These are phyloP conservation scores for Hylaea fasciaria DNA, from an alignment of 2,888 invertebrate genomes.

Conservation along the genomic window DNA sequence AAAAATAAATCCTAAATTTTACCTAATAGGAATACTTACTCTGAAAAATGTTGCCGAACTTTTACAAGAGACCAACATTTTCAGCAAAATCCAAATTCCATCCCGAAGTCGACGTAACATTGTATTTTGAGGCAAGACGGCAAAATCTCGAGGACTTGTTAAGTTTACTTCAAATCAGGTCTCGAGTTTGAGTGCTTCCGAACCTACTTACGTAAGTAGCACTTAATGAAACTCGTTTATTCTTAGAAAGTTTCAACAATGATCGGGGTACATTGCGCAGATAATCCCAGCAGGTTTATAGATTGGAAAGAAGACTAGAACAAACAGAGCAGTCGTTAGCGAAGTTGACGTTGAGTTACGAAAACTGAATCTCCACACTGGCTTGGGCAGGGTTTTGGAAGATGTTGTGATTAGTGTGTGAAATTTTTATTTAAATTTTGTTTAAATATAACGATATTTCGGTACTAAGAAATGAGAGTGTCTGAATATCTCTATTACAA, in stretches of 20 bases:
- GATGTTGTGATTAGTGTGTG: neutral
- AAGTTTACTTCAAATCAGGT: slow-evolving; percentile 31
- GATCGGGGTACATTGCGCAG: slow-evolving; percentile 49
- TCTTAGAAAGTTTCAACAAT: slow-evolving; percentile 53
- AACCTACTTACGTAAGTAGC: slow-evolving; percentile 32
- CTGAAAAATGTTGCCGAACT: slow-evolving; percentile 10
- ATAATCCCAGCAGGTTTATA: slow-evolving; percentile 49
- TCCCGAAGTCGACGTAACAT: slow-evolving; percentile 24
- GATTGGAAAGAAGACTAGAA: slow-evolving; percentile 35
- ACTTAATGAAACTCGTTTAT: slow-evolving; percentile 51
- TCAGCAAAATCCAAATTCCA: slow-evolving; percentile 18
- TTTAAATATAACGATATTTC: too few relatives aligned
- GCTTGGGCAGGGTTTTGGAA: neutral
- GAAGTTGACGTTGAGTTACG: slow-evolving; percentile 41
- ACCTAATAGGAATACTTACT: neutral
- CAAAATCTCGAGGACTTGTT: slow-evolving; percentile 27
- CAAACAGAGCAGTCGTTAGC: slow-evolving; percentile 48
- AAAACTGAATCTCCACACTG: slow-evolving; percentile 33
- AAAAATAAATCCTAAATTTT: neutral
- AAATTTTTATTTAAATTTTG: neutral
- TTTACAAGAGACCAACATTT: slow-evolving; percentile 15
- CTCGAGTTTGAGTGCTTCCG: slow-evolving; percentile 24
- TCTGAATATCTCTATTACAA: too few relatives aligned
- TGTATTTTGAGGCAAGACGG: slow-evolving; percentile 21
- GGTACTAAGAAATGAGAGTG: too few relatives aligned